Percentiles rank a stretch among this genome's conserved stretches.
phyloP scores from a whole-genome alignment of 1,140 invertebrate genomes.

The Magallana gigas region DNA sequence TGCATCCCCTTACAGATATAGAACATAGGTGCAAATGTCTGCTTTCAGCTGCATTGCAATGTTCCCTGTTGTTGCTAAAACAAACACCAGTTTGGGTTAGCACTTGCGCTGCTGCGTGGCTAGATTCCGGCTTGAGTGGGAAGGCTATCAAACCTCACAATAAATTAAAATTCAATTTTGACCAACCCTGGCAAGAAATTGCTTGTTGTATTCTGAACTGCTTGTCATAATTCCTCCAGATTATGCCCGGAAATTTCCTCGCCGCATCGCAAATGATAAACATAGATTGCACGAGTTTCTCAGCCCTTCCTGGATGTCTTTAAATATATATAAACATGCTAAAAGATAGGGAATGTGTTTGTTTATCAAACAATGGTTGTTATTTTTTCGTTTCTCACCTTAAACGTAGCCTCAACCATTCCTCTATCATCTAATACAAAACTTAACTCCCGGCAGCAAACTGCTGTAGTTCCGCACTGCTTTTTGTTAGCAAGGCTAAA shows the following conservation, averaged over 20 bases:
- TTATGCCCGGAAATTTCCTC: neutral
- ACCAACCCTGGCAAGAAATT: slow-evolving; percentile 25
- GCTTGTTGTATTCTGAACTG: slow-evolving; percentile 51
- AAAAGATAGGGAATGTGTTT: slow-evolving; percentile 52
- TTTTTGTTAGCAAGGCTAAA: slow-evolving; percentile 50
- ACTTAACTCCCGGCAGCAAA: slow-evolving; percentile 35
- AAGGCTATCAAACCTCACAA: slow-evolving; percentile 36
- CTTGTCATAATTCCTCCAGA: slow-evolving; percentile 53
- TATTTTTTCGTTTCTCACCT: slow-evolving; percentile 39
- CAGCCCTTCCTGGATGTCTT: neutral
- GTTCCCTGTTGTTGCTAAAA: too few relatives aligned
- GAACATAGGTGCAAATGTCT: too few relatives aligned
- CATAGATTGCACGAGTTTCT: slow-evolving; percentile 52
- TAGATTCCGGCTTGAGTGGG: neutral
- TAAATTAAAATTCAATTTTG: slow-evolving; percentile 42
- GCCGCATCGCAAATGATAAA: slow-evolving; percentile 33
- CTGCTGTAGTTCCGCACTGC: slow-evolving; percentile 43
- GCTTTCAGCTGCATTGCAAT: too few relatives aligned
- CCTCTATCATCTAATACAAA: slow-evolving; percentile 20
- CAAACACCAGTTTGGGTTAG: neutral
- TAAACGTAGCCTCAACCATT: slow-evolving; percentile 22
- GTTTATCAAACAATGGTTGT: slow-evolving; percentile 46
- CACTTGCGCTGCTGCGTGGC: neutral
- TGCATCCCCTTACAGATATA: too few relatives aligned
- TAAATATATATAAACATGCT: slow-evolving; percentile 32